Conservation (phyloP, 2,888 invertebrate species). For the Junonia oenone region DNA sequence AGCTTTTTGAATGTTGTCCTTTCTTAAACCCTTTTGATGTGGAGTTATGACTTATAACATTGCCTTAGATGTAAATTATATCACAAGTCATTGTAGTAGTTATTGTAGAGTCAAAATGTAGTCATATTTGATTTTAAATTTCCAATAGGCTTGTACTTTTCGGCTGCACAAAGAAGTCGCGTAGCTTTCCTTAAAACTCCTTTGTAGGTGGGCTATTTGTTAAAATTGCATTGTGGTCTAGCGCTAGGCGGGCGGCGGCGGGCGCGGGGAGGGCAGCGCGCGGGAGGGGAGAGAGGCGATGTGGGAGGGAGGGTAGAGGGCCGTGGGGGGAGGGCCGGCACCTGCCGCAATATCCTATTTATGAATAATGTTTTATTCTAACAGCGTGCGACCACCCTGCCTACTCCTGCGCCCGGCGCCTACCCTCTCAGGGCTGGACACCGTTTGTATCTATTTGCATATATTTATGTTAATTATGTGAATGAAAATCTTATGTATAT, state of each 20-base stretch:
- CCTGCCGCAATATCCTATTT: constrained; percentile 75
- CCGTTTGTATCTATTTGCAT: constrained; percentile 19
- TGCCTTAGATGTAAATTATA: too few species aligned
- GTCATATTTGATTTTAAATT: neutral
- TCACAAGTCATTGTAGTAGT: too few species aligned
- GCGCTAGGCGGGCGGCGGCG: constrained; percentile 24
- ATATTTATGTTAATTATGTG: neutral
- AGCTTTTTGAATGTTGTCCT: too few species aligned
- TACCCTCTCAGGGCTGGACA: constrained; percentile 16
- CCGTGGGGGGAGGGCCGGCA: constrained; percentile 36
- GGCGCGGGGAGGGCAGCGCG: constrained; percentile 32
- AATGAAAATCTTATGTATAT: too few species aligned
- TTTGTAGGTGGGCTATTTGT: constrained; percentile 27
- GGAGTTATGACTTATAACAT: too few species aligned
- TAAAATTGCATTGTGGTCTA: constrained; percentile 36
- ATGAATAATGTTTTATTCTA: constrained; percentile 80
- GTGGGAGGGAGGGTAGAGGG: neutral
- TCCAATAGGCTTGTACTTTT: constrained; percentile 2
- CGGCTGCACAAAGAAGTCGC: constrained; percentile 6
- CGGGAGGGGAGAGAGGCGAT: constrained; percentile 21
- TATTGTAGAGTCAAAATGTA: too few species aligned
- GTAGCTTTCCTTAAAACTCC: constrained; percentile 16
- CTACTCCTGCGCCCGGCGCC: constrained; percentile 11
- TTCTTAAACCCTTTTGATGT: too few species aligned
- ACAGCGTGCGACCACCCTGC: constrained; percentile 61